phyloP scores from a whole-genome alignment of 2,797 vertebrate genomes.

The Sebastes taczanowskii region DNA sequence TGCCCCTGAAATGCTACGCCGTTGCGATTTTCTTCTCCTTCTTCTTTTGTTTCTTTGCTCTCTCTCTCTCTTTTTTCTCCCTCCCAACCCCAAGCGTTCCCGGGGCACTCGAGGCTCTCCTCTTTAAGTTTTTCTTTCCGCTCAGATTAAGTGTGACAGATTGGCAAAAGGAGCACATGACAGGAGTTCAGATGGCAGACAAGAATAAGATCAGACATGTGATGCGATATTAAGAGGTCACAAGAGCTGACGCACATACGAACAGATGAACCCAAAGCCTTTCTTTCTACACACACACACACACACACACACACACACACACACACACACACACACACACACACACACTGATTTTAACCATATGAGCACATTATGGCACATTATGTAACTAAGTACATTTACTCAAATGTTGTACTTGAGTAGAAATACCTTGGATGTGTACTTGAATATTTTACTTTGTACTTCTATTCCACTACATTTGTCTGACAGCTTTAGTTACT shows the following conservation, averaged over 20 bases:
- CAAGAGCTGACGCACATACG: conserved; percentile 67
- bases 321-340: conserved; percentile 19
- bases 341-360: conserved; percentile 69
- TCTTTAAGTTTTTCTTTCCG: conserved; percentile 76
- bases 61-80: neutral
- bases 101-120: conserved; percentile 65
- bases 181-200: conserved; percentile 82
- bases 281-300: conserved; percentile 41
- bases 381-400: conserved; percentile 24
- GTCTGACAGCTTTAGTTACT: neutral
- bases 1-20: conserved; percentile 71
- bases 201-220: conserved; percentile 85
- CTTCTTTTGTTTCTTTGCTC: conserved; percentile 65
- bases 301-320: too few species aligned
- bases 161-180: conserved; percentile 84
- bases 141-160: conserved; percentile 84
- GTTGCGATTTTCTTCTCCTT: conserved; percentile 72
- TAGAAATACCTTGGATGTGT: neutral
- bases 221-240: conserved; percentile 86
- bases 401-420: neutral
- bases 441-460: neutral
- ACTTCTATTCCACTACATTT: neutral
- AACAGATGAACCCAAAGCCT: conserved; percentile 21
- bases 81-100: conserved; percentile 65
- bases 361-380: conserved; percentile 73